phyloP scores from a whole-genome alignment of 2,888 invertebrate genomes.

The Drosophila hamatofila region DNA sequence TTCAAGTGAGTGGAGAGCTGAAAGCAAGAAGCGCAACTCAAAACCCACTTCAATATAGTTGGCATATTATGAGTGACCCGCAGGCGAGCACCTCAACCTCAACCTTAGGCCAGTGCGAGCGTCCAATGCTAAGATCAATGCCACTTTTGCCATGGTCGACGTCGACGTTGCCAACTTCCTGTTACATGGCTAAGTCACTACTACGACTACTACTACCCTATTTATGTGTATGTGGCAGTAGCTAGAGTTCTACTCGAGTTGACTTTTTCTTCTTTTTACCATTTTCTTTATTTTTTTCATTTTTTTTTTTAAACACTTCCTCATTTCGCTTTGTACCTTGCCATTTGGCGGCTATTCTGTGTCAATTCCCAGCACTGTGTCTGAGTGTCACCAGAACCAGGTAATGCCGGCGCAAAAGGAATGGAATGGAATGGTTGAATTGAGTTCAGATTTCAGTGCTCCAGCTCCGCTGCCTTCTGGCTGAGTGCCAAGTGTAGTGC shows the following conservation, averaged over 20 bases:
- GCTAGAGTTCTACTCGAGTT: constrained; percentile 27
- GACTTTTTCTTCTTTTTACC: constrained; percentile 16
- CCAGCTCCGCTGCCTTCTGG: constrained; percentile 43
- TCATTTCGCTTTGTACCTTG: constrained; percentile 74
- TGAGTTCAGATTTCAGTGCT: constrained; percentile 26
- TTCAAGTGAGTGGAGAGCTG: constrained; percentile 39
- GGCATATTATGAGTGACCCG: constrained; percentile 61
- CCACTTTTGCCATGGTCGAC: constrained; percentile 64
- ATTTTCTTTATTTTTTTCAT: constrained; percentile 27
- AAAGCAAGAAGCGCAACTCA: constrained; percentile 38
- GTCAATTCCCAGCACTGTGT: constrained; percentile 78
- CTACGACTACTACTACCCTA: constrained; percentile 72
- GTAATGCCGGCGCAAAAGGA: constrained; percentile 12
- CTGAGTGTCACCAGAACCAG: constrained; percentile 66
- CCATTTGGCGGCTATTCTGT: constrained; percentile 79
- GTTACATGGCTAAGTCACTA: constrained; percentile 41
- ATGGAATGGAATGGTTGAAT: constrained; percentile 60
- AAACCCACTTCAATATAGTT: constrained; percentile 57
- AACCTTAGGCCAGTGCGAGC: constrained; percentile 49
- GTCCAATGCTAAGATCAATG: constrained; percentile 80
- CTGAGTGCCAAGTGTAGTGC: constrained; percentile 80
- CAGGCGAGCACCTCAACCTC: constrained; percentile 61
- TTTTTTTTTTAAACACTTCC: constrained; percentile 70
- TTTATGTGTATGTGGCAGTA: constrained; percentile 37
- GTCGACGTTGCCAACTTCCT: constrained; percentile 67